Evolutionary conservation across 2,888 invertebrate genomes (phyloP).

Genomic region (Oithona nana): DNA sequence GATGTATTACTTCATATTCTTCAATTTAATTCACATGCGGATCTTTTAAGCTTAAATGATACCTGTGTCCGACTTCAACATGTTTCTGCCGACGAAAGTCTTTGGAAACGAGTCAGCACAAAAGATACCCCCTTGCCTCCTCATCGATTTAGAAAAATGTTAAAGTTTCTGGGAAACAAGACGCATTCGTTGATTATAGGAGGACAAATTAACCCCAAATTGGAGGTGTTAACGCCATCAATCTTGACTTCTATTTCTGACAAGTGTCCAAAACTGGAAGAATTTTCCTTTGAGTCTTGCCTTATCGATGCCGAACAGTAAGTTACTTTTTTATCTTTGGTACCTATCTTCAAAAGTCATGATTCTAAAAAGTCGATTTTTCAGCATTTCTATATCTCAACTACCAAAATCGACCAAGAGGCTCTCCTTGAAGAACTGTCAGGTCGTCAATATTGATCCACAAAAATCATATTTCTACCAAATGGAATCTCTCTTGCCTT

Average conservation of each 20-base stretch:
- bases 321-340: too few species aligned
- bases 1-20: not conserved
- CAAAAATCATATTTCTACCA: not conserved
- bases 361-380: not conserved
- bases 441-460: not conserved
- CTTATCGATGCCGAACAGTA: conserved; percentile 2
- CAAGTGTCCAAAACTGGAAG: not conserved
- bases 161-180: not conserved
- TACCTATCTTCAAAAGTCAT: too few species aligned
- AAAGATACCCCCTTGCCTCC: not conserved
- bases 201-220: not conserved
- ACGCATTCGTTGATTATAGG: not conserved
- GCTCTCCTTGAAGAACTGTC: not conserved
- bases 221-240: not conserved
- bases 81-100: not conserved
- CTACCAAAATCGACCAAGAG: not conserved
- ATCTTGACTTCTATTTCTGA: not conserved
- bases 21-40: not conserved
- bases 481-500: not conserved
- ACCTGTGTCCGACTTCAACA: not conserved
- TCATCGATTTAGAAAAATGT: not conserved
- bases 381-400: not conserved
- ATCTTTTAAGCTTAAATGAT: not conserved
- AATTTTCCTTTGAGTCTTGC: not conserved
- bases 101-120: not conserved